Percentiles rank a stretch among this genome's conserved stretches.
Conservation (phyloP, 92 coral and sea anemone species). For the Parazoanthus atlanticus region DNA sequence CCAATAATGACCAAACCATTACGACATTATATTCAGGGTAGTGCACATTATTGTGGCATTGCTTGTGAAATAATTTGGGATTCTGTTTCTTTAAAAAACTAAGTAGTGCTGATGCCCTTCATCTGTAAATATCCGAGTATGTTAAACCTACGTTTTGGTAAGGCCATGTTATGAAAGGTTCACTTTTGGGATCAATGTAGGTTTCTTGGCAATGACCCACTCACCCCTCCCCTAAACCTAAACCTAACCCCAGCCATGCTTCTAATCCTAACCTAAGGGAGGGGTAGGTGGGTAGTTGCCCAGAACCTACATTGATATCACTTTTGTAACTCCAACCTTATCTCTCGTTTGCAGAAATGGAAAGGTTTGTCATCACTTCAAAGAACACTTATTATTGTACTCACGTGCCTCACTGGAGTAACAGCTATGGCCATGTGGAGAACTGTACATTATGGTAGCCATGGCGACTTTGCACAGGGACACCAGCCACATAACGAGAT, state of each 20-base stretch:
- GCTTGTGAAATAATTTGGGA: too few relatives aligned
- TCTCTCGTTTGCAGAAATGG: slow-evolving; percentile 80
- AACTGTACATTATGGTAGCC: slow-evolving; percentile 28
- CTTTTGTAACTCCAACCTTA: neutral
- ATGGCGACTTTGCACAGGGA: slow-evolving; percentile 32
- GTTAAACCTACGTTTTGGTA: neutral
- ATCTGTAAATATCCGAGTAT: too few relatives aligned
- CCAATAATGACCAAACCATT: too few relatives aligned
- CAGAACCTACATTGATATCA: too few relatives aligned
- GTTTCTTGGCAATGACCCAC: too few relatives aligned
- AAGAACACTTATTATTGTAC: slow-evolving; percentile 62
- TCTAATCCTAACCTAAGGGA: too few relatives aligned
- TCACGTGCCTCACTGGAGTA: slow-evolving; percentile 52
- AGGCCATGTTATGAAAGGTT: neutral
- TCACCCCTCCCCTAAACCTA: too few relatives aligned
- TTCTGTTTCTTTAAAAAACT: too few relatives aligned
- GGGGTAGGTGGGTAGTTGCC: too few relatives aligned
- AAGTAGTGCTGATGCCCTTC: too few relatives aligned
- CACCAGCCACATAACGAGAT: slow-evolving; percentile 70
- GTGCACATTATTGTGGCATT: neutral
- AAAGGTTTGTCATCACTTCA: slow-evolving; percentile 92
- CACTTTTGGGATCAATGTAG: too few relatives aligned
- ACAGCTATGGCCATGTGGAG: slow-evolving; percentile 45
- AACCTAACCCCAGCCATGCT: too few relatives aligned
- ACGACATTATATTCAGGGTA: neutral